A percentile compares a stretch with the other conserved stretches of the same genome.
Conservation (phyloP, 2,113 vertebrate genomes). For the Periophthalmodon schlosseri region DNA sequence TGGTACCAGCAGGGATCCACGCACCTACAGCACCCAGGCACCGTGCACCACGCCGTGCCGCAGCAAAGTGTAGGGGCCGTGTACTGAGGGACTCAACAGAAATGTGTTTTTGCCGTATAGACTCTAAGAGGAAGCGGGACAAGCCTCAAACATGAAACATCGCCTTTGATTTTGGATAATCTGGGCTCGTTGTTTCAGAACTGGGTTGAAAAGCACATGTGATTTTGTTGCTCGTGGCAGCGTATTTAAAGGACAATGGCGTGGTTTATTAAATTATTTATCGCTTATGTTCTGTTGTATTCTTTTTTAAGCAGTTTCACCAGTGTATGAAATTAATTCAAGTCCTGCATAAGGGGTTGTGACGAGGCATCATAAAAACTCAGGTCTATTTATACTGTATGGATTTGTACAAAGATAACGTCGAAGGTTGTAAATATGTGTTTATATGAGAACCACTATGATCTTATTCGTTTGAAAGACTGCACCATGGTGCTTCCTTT, state of each 20-base stretch:
- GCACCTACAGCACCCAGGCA: conserved; percentile 86
- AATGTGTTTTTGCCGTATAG: conserved; percentile 47
- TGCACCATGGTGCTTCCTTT: conserved; percentile 72
- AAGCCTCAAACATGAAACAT: conserved; percentile 46
- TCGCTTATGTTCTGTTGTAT: conserved; percentile 67
- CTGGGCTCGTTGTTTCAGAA: conserved; percentile 39
- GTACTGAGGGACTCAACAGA: conserved; percentile 81
- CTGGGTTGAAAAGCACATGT: conserved; percentile 63
- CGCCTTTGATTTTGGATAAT: conserved; percentile 48
- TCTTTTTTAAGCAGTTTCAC: conserved; percentile 49
- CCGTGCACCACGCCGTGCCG: conserved; percentile 88
- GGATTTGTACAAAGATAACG: conserved; percentile 76
- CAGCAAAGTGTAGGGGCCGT: conserved; percentile 88
- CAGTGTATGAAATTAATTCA: conserved; percentile 56
- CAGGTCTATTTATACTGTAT: conserved; percentile 81
- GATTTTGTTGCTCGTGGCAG: conserved; percentile 69
- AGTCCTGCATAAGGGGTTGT: conserved; percentile 54
- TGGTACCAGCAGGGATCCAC: conserved; percentile 91
- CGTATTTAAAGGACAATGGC: conserved; percentile 74
- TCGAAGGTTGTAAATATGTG: conserved; percentile 83
- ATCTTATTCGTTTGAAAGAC: conserved; percentile 73
- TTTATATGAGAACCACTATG: conserved; percentile 82
- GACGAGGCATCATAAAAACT: conserved; percentile 63
- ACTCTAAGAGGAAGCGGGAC: conserved; percentile 60
- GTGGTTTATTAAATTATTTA: conserved; percentile 79